A percentile compares a stretch with the other conserved stretches of the same genome.
Conservation (phyloP, 2,888 invertebrate species). For the Eupeodes luniger region DNA sequence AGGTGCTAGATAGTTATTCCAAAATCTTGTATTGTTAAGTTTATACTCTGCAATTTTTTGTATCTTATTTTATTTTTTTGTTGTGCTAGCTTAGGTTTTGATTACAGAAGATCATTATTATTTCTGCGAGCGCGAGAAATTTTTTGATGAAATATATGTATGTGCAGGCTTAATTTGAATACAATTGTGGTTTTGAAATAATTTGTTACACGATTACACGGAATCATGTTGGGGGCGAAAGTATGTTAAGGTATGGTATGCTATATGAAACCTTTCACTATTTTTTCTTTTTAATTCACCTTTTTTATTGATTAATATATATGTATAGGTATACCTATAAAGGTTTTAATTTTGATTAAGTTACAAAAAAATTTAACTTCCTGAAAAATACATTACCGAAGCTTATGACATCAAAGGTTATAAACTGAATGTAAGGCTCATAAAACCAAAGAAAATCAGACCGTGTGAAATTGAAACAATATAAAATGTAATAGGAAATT, state of each 20-base stretch:
- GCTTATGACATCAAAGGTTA: no score
- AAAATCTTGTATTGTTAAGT: conserved; percentile 7
- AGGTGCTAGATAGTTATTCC: not conserved
- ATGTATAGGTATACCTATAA: no score
- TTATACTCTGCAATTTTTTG: conserved; percentile 23
- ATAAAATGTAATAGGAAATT: no score
- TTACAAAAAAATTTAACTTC: not conserved
- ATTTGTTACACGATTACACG: conserved; percentile 20
- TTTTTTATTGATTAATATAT: conserved; percentile 6
- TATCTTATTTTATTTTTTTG: not conserved
- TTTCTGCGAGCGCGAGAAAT: conserved; percentile 54
- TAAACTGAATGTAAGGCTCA: no score
- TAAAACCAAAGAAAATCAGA: no score
- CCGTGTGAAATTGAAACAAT: no score
- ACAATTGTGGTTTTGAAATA: conserved; percentile 68
- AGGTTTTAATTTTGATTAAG: not conserved
- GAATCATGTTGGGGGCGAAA: conserved; percentile 39
- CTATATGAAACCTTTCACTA: conserved; percentile 33
- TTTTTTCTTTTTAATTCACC: not conserved
- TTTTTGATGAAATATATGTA: conserved; percentile 39
- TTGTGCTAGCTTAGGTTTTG: conserved; percentile 24
- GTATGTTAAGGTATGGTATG: not conserved
- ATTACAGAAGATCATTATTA: conserved; percentile 36
- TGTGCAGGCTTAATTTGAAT: conserved; percentile 60
- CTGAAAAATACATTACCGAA: no score